phyloP scores from a whole-genome alignment of 2,797 vertebrate genomes.

The Pseudomugil tenellus region DNA sequence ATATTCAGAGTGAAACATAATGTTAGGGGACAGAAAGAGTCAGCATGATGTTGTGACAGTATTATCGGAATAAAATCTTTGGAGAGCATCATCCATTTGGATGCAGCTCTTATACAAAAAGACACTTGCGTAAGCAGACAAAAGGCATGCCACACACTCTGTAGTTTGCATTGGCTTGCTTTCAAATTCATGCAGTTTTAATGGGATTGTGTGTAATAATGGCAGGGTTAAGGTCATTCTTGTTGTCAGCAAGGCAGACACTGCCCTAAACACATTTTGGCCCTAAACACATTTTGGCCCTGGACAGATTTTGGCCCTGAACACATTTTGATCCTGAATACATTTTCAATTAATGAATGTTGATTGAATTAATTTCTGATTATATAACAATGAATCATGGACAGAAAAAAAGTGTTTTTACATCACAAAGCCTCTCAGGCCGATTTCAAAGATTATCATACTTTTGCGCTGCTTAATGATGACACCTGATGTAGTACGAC shows the following conservation, averaged over 20 bases:
- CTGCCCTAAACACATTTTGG: constrained; percentile 15
- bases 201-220: constrained; percentile 58
- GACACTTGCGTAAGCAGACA: constrained; percentile 67
- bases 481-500: constrained; percentile 4
- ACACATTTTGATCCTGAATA: constrained; percentile 16
- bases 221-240: constrained; percentile 47
- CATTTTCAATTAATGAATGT: constrained; percentile 12
- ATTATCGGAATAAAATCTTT: constrained; percentile 53
- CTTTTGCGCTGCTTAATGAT: not conserved
- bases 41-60: constrained; percentile 45
- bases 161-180: constrained; percentile 54
- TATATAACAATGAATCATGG: constrained; percentile 45
- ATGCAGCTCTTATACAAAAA: constrained; percentile 42
- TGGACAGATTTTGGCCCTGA: constrained; percentile 18
- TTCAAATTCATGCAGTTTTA: constrained; percentile 50
- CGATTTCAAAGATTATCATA: constrained; percentile 6
- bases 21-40: constrained; percentile 18
- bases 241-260: constrained; percentile 29
- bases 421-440: constrained; percentile 20
- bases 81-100: constrained; percentile 43
- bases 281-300: constrained; percentile 16
- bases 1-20: constrained; percentile 36
- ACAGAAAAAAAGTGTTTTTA: constrained; percentile 28
- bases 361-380: constrained; percentile 40
- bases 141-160: constrained; percentile 55